Evolutionary conservation across 2,113 vertebrate species (phyloP), one percentile per base, ranked within the genome.

Genomic region (Festucalex cinctus): DNA sequence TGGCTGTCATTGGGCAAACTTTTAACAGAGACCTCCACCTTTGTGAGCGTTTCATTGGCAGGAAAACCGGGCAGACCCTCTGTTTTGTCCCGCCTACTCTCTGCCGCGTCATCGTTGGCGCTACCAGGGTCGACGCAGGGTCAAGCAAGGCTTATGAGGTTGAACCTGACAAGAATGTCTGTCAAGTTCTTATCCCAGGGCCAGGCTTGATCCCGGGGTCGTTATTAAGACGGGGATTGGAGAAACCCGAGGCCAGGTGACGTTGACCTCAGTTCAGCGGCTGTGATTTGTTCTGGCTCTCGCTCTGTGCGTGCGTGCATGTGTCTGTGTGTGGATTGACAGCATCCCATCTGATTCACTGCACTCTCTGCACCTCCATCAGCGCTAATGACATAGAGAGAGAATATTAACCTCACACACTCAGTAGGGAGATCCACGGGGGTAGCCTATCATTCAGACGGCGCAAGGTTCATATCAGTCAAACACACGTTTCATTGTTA

Each of bases 341-440:
- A 93, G 94, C 94, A 95, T 96, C 91, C 93, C 93, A 94, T 94
- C 94, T 95, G 94, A 95, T 95, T 96, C 94, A 96, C 86, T 94
- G 94, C 93, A 88, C 92, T 94, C 93, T 94, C 93, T 93, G 94
- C 90, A 91, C 90, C 92, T 93, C 91, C 93, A 93, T 93, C 93
- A 93, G 93, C 90, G 89, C 94, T 96, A 97, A 98, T 97, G 95
- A 97, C 95, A 96, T 95, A 79, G 94, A 94, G 94, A 95, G 94
- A 95, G 96, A 96, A 97, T 96, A 96, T 98, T 97, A 98, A 97
- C 94, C 95, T 98, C 94, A 94, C 94, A 94, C 93, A 92, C 95
- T 88, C 90, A 94, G 85, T 84, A 66, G 82, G 88, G 78, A 93
- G 92, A 94, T 95, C 94, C 93, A 95, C 93, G 92, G 93, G 92